A percentile compares a stretch with the other conserved stretches of the same genome.
These are phyloP conservation scores for Rhopalosiphum nymphaeae DNA, from an alignment of 2,888 invertebrate species.

Conservation along the genomic window DNA sequence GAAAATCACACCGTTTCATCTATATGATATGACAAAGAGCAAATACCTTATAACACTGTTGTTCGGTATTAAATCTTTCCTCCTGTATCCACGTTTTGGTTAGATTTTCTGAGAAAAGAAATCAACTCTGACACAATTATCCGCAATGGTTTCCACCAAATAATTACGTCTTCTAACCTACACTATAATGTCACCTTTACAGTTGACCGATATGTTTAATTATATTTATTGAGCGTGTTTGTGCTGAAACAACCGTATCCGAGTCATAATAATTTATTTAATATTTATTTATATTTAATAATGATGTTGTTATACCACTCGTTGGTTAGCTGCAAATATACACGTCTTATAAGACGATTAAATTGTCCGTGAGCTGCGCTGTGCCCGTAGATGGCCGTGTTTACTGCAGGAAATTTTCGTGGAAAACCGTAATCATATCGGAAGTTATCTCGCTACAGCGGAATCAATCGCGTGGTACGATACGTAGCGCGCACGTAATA, in stretches of 20 bases:
- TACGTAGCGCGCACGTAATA: neutral
- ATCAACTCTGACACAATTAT: neutral
- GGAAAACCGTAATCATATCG: conserved; percentile 50
- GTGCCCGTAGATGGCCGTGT: neutral
- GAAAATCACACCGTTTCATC: no score
- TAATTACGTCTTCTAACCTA: neutral
- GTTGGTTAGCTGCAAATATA: neutral
- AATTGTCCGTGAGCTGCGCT: neutral
- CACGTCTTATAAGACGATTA: neutral
- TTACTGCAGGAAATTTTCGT: neutral
- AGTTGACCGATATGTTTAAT: neutral
- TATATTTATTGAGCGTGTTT: neutral
- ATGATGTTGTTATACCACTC: neutral
- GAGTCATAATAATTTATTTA: neutral
- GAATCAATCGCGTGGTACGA: neutral
- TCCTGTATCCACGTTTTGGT: neutral
- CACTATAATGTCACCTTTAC: neutral
- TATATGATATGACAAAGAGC: no score
- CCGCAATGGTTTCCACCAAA: neutral
- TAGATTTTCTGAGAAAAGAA: neutral
- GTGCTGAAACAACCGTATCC: neutral
- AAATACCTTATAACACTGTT: no score
- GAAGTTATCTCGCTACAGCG: neutral
- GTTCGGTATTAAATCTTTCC: no score
- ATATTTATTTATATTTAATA: no score